Evolutionary conservation across 2,797 vertebrate species (phyloP).

Genomic region (Phyllotis vaccarum): DNA sequence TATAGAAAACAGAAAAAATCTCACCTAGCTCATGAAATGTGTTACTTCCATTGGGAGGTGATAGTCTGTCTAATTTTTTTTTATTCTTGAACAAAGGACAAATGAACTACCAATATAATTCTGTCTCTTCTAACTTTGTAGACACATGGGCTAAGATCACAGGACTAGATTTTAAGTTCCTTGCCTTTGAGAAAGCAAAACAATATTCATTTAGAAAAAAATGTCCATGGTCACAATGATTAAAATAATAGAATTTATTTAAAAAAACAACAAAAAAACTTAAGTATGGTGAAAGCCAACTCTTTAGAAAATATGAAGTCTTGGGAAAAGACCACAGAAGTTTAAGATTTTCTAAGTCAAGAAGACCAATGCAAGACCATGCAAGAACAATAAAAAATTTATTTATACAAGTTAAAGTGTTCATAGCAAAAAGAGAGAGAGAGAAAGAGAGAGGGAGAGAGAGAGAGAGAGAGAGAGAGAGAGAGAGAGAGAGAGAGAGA

Average conservation of each 20-base stretch:
- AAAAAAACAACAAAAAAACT: too few relatives aligned
- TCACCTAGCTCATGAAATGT: background rate
- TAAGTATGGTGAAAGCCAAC: background rate
- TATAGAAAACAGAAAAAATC: background rate
- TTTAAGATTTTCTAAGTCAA: background rate
- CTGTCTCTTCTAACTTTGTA: background rate
- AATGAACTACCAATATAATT: background rate
- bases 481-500: too few relatives aligned
- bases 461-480: too few relatives aligned
- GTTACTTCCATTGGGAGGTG: background rate
- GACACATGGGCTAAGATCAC: background rate
- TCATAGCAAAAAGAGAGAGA: background rate
- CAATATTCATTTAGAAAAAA: background rate
- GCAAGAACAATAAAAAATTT: too few relatives aligned
- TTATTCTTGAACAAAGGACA: background rate
- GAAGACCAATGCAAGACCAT: background rate
- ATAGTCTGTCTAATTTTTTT: background rate
- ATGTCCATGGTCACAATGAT: background rate
- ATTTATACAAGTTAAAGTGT: background rate
- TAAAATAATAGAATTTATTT: background rate
- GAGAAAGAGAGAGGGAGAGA: too few relatives aligned
- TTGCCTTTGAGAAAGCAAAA: background rate
- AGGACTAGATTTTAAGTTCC: background rate
- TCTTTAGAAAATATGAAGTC: background rate
- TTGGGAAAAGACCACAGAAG: rapidly evolving